Evolutionary conservation across 2,888 invertebrate genomes (phyloP).

Genomic region (Metallyticus violacea): DNA sequence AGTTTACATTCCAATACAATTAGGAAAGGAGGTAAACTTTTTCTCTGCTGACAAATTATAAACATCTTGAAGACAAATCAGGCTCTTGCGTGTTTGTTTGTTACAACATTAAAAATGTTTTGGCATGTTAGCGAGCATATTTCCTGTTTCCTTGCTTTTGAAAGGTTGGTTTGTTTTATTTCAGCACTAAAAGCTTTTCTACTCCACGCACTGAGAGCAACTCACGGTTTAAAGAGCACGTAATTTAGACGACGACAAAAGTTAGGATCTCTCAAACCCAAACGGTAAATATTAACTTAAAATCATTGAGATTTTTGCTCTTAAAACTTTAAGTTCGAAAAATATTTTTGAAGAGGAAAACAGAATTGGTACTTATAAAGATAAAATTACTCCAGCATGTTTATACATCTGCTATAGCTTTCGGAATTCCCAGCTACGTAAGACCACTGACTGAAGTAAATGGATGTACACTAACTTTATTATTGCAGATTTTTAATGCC

Average conservation of each 20-base stretch:
- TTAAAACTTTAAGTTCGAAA: no score
- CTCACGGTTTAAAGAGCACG: not conserved
- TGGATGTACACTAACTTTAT: no score
- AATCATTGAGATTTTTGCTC: no score
- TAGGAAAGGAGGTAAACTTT: not conserved
- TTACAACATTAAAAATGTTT: not conserved
- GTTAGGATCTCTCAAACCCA: not conserved
- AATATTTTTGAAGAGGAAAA: no score
- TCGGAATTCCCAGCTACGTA: no score
- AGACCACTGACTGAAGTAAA: no score
- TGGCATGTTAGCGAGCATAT: not conserved
- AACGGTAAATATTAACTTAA: no score
- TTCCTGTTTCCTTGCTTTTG: not conserved
- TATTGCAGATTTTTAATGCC: no score
- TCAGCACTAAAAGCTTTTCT: not conserved
- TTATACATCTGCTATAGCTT: no score
- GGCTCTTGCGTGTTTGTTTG: not conserved
- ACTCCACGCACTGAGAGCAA: not conserved
- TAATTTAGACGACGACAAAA: not conserved
- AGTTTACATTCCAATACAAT: no score
- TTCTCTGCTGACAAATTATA: not conserved
- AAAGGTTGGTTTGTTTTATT: not conserved
- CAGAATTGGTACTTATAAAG: no score
- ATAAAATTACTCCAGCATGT: no score
- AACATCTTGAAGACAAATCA: not conserved